A percentile compares a stretch with the other conserved stretches of the same genome.
Evolutionary conservation across 2,113 vertebrate species (phyloP).

Genomic region (Hiodon tergisus): DNA sequence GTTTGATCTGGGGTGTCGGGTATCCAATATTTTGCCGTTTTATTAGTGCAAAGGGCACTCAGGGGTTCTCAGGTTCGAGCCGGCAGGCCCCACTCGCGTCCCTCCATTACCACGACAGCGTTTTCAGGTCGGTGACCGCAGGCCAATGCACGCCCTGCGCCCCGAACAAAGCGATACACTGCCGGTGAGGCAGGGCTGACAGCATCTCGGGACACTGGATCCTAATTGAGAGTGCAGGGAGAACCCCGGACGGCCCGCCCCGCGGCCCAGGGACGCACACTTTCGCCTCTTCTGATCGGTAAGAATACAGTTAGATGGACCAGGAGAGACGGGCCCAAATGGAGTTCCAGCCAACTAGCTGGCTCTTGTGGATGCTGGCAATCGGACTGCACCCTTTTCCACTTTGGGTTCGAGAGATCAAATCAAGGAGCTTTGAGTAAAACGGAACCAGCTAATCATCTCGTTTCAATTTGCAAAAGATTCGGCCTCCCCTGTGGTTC

Average conservation of each 20-base stretch:
- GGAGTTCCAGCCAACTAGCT: too few species aligned
- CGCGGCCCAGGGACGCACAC: too few species aligned
- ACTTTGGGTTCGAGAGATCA: too few species aligned
- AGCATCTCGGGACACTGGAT: constrained; percentile 41
- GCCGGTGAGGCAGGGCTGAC: constrained; percentile 33
- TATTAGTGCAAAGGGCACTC: constrained; percentile 86
- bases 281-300: too few species aligned
- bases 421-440: too few species aligned
- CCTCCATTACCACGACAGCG: constrained; percentile 34
- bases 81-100: constrained; percentile 48
- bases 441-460: too few species aligned
- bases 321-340: too few species aligned
- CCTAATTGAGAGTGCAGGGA: constrained; percentile 25
- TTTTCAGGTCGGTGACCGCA: constrained; percentile 54
- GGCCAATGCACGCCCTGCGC: constrained; percentile 35
- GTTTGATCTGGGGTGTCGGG: constrained; percentile 83
- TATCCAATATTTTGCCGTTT: constrained; percentile 78
- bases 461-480: too few species aligned
- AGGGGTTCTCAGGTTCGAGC: constrained; percentile 77
- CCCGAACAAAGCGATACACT: constrained; percentile 46
- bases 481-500: too few species aligned
- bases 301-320: too few species aligned
- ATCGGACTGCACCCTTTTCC: too few species aligned
- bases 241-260: not conserved
- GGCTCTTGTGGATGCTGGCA: too few species aligned